Conservation (phyloP, 92 coral and sea anemone species). For the Diadumene lineata region DNA sequence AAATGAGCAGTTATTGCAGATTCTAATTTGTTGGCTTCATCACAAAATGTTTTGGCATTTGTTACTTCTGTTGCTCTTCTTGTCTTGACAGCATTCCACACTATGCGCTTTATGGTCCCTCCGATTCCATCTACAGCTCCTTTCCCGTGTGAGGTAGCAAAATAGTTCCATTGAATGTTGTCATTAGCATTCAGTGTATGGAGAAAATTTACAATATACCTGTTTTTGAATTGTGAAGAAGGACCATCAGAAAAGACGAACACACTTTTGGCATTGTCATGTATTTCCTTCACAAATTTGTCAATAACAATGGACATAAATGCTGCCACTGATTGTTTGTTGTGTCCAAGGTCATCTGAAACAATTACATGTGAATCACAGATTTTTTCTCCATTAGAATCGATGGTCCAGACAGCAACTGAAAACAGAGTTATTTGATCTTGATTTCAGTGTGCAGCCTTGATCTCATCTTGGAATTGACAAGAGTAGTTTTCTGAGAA, state of each 20-base stretch:
- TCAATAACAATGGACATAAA: constrained; percentile 26
- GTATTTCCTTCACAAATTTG: constrained; percentile 45
- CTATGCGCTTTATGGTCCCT: constrained; percentile 64
- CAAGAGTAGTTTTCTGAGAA: constrained; percentile 44
- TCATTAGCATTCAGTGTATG: constrained; percentile 42
- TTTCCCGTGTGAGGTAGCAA: constrained; percentile 74
- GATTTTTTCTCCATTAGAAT: not conserved
- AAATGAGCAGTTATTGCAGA: constrained; percentile 41
- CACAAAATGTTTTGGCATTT: constrained; percentile 55
- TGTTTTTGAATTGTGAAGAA: constrained; percentile 70
- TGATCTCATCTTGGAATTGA: constrained; percentile 36
- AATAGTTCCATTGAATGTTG: constrained; percentile 61
- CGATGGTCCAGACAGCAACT: constrained; percentile 34
- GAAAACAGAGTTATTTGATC: constrained; percentile 44
- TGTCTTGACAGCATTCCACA: constrained; percentile 62
- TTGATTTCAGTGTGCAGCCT: constrained; percentile 46
- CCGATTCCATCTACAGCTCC: constrained; percentile 74
- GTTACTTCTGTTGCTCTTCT: constrained; percentile 28
- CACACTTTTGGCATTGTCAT: constrained; percentile 36
- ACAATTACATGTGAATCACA: constrained; percentile 42
- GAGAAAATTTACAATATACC: constrained; percentile 51
- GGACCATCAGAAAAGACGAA: constrained; percentile 69
- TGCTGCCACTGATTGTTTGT: constrained; percentile 34
- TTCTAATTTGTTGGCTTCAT: constrained; percentile 39
- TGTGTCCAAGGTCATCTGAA: constrained; percentile 29